Evolutionary conservation across 2,113 vertebrate genomes (phyloP).

Genomic region (Oxyruncus cristatus): DNA sequence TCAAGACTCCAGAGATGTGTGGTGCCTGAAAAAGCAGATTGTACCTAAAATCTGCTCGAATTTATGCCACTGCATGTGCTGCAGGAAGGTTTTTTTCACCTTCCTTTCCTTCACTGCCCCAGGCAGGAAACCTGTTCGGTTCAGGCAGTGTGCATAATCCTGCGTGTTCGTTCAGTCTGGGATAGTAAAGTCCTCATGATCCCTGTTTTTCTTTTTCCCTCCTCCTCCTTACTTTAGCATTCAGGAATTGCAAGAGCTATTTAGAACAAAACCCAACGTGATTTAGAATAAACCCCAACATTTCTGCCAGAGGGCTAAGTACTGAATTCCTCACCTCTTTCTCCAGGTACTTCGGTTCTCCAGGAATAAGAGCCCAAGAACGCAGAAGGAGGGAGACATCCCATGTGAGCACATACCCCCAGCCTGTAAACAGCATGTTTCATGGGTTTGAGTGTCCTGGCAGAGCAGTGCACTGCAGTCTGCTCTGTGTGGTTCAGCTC

Average conservation of each 20-base stretch:
- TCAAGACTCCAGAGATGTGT: not conserved
- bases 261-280: not conserved
- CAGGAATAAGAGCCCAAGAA: not conserved
- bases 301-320: not conserved
- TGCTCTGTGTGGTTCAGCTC: not conserved
- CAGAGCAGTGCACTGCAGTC: not conserved
- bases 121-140: not conserved
- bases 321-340: not conserved
- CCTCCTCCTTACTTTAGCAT: not conserved
- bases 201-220: rapidly evolving
- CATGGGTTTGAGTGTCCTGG: not conserved
- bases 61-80: not conserved
- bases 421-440: too few relatives aligned
- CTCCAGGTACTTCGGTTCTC: not conserved
- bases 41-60: not conserved
- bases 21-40: not conserved
- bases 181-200: not conserved
- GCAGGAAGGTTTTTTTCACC: not conserved
- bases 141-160: not conserved
- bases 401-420: not conserved
- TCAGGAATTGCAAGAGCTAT: not conserved
- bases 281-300: not conserved
- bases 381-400: not conserved
- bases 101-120: not conserved
- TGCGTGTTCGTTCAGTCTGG: not conserved